Evolutionary conservation across 1,140 invertebrate species (phyloP).

Genomic region (Philopotamus ludificatus): DNA sequence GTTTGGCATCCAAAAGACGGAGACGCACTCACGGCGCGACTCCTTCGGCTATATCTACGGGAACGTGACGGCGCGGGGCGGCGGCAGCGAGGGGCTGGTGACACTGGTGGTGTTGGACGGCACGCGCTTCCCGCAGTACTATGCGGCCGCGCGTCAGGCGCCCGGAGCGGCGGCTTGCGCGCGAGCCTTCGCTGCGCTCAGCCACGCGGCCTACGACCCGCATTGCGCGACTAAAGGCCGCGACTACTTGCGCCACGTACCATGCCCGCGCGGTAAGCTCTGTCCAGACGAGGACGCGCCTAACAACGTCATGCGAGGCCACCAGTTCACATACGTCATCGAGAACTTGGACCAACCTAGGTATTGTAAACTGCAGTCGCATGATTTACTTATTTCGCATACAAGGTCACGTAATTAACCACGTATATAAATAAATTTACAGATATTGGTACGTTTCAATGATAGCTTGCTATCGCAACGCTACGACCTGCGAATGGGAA

Average conservation of each 20-base stretch:
- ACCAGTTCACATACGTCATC: slow-evolving; percentile 94
- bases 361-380: too few relatives aligned
- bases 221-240: slow-evolving; percentile 77
- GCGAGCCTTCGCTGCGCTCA: slow-evolving; percentile 81
- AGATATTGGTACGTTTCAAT: slow-evolving; percentile 96
- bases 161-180: slow-evolving; percentile 62
- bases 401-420: too few relatives aligned
- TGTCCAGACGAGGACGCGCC: slow-evolving; percentile 87
- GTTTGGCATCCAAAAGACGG: slow-evolving; percentile 97
- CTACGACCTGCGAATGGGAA: slow-evolving; percentile 78
- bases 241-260: slow-evolving; percentile 86
- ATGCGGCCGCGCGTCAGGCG: slow-evolving; percentile 65
- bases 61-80: slow-evolving; percentile 75
- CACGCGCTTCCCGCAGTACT: slow-evolving; percentile 84
- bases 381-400: too few relatives aligned
- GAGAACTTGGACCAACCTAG: slow-evolving; percentile 85
- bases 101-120: slow-evolving; percentile 86
- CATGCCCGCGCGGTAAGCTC: slow-evolving; percentile 73
- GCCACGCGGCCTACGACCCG: slow-evolving; percentile 79
- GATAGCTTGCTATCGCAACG: slow-evolving; percentile 85
- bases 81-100: slow-evolving; percentile 69
- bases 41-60: slow-evolving; percentile 87
- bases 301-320: slow-evolving; percentile 78
- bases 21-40: slow-evolving; percentile 72
- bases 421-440: slow-evolving; percentile 44